Conservation (phyloP, 2,888 invertebrate species). For the Eupeodes luniger region DNA sequence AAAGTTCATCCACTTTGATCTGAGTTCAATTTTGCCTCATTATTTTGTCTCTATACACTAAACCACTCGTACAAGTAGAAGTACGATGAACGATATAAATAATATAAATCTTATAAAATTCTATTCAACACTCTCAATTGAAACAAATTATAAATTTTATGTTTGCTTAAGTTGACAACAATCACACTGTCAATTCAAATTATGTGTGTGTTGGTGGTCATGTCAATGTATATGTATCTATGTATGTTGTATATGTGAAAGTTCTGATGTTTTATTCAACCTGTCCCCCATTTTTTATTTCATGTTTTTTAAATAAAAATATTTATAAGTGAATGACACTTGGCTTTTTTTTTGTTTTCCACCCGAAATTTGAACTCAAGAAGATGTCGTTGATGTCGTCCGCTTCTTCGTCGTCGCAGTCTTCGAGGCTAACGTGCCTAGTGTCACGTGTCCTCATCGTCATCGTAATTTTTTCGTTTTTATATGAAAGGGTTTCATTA, state of each 20-base stretch:
- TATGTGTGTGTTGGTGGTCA: neutral
- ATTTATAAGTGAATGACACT: slow-evolving; percentile 53
- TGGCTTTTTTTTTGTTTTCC: slow-evolving; percentile 13
- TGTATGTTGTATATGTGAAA: neutral
- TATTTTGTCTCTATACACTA: too few relatives aligned
- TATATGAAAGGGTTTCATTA: slow-evolving; percentile 15
- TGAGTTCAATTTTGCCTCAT: too few relatives aligned
- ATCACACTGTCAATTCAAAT: neutral
- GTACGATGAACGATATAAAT: neutral
- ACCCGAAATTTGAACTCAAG: slow-evolving; percentile 39
- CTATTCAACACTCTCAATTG: slow-evolving; percentile 34
- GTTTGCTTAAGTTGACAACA: slow-evolving; percentile 18
- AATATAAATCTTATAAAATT: neutral
- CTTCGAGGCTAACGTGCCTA: slow-evolving; percentile 12
- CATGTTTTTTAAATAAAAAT: slow-evolving; percentile 17
- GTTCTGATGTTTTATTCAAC: neutral
- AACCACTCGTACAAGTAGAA: too few relatives aligned
- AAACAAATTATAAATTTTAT: slow-evolving; percentile 19
- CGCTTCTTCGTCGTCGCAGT: neutral
- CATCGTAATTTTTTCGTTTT: neutral
- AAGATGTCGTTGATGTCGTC: slow-evolving; percentile 18
- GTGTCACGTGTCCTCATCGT: slow-evolving; percentile 39
- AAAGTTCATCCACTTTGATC: neutral
- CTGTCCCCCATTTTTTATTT: neutral
- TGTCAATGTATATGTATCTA: neutral